Base-by-base conservation (phyloP, 2,888 invertebrate genomes). In the Drosophila eohydei region DNA sequence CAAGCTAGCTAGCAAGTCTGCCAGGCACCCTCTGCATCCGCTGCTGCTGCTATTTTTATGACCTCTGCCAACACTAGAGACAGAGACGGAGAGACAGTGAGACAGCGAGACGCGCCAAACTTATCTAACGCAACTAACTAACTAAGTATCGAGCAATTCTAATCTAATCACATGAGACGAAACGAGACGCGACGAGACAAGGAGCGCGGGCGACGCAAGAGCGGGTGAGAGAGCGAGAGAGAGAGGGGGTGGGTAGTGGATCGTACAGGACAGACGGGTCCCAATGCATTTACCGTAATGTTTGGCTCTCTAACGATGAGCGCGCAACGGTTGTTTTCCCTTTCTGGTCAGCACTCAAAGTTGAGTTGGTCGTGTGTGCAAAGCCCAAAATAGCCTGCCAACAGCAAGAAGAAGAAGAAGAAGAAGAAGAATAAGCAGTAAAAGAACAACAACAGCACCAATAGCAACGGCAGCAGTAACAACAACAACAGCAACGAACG, bases 281-380 rank as follows among this genome's bases (percentile, higher is more conserved):
- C 28, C 48, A 52, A 41, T 14, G 55, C 59, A 60, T 78, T 75
- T 80, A 78, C 77, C 80, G 80, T 80, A 75, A 72, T 74, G 48
- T 55, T 56, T 77, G 65, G 66, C 59, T 62, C 68, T 80, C 80
- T 80, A 80, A 80, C 79, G 81, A 80, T 71, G 71, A 58, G 52
- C 59, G 62, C 83, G 60, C 84, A 91, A 91, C 92, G 89, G 91
- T 89, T 84, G 89, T 91, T 91, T 91, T 91, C 91, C 91, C 91
- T 91, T 91, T 91, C 91, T 91, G 89, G 90, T 88, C 78, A 75
- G 66, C 72, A 21, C 55, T 76, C 73, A 63, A 67, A 67, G 58
- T 65, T 67, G 62, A 40, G 52, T 55, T 61, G 65, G 50, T 68
- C 61, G 79, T 74, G 68, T 79, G 76, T 74, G 78, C 80, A 83